Percentiles rank a stretch among this genome's conserved stretches.
These are phyloP conservation scores for Malacosoma neustria DNA, from an alignment of 2,888 invertebrate species.

Conservation along the genomic window DNA sequence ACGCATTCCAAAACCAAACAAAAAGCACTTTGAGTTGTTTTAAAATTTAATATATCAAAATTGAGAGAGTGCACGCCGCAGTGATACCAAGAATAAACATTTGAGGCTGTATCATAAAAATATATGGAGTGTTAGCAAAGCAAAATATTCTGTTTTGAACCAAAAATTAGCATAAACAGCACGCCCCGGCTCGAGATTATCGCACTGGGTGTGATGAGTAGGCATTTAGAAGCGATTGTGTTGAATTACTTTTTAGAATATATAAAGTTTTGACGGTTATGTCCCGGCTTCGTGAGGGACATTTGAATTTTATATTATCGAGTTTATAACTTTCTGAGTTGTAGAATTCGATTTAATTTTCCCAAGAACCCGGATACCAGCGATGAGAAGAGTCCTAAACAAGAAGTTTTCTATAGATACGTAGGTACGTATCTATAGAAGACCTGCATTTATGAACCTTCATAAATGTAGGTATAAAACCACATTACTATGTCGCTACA, in stretches of 20 bases:
- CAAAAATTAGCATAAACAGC: conserved; percentile 33
- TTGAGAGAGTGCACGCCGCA: background rate
- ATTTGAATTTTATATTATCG: background rate
- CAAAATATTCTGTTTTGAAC: conserved; percentile 28
- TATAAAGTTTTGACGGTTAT: conserved; percentile 1
- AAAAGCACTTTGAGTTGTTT: background rate
- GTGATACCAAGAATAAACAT: conserved; percentile 11
- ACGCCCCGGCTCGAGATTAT: conserved; percentile 5
- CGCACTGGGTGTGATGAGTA: background rate
- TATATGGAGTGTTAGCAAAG: conserved; percentile 30
- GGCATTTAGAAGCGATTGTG: background rate
- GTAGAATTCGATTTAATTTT: too few species aligned
- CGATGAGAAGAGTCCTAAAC: too few species aligned
- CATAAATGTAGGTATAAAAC: too few species aligned
- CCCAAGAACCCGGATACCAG: too few species aligned
- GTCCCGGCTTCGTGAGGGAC: conserved; percentile 1
- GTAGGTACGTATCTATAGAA: too few species aligned
- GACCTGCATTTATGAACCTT: too few species aligned
- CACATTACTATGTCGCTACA: too few species aligned
- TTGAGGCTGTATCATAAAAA: conserved; percentile 31
- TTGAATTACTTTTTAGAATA: background rate
- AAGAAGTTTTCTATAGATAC: too few species aligned
- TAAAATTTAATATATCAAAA: background rate
- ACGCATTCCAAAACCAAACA: background rate
- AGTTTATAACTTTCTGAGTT: background rate